phyloP scores from a whole-genome alignment of 2,888 invertebrate genomes.

The Endomychus coccineus region DNA sequence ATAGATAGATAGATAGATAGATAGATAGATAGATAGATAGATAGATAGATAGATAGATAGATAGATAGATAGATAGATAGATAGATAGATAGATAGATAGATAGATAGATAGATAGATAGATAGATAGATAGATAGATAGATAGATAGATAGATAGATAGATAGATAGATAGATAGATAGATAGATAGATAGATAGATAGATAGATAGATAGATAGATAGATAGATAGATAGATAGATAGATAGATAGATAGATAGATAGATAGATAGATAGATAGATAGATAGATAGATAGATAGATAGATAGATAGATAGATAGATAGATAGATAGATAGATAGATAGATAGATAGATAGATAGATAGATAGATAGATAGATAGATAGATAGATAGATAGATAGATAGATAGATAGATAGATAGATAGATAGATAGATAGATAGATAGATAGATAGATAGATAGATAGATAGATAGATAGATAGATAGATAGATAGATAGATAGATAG shows the following conservation, averaged over 20 bases:
- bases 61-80: constrained; percentile 6
- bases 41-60: constrained; percentile 6
- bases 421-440: constrained; percentile 4
- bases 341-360: constrained; percentile 6
- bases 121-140: constrained; percentile 6
- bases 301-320: constrained; percentile 6
- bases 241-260: constrained; percentile 6
- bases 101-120: constrained; percentile 4
- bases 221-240: constrained; percentile 6
- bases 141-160: constrained; percentile 6
- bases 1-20: constrained; percentile 6
- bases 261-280: constrained; percentile 6
- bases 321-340: constrained; percentile 6
- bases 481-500: constrained; percentile 4
- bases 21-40: constrained; percentile 6
- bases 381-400: constrained; percentile 1
- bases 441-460: constrained; percentile 6
- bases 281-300: constrained; percentile 6
- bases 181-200: constrained; percentile 6
- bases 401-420: constrained; percentile 2
- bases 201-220: constrained; percentile 6
- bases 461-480: constrained; percentile 3
- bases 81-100: constrained; percentile 6
- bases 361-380: constrained; percentile 3
- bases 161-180: constrained; percentile 6